These are phyloP conservation scores for Actinernus sp. DNA, from an alignment of 92 coral and sea anemone species.

Conservation along the genomic window DNA sequence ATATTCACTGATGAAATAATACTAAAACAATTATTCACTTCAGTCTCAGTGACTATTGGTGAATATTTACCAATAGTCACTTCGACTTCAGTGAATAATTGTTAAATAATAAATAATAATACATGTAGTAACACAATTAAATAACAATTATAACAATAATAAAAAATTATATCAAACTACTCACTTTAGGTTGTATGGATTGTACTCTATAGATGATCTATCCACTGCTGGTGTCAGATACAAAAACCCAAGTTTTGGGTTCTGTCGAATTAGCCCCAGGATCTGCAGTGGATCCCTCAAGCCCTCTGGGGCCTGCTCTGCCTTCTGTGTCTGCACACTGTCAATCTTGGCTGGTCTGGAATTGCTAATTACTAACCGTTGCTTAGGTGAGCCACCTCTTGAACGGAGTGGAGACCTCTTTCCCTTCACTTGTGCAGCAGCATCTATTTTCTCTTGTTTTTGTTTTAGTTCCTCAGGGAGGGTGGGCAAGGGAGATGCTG, in stretches of 20 bases:
- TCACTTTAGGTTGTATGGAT: constrained; percentile 95
- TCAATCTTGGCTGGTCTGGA: constrained; percentile 21
- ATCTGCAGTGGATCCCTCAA: constrained; percentile 82
- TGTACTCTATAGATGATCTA: constrained; percentile 92
- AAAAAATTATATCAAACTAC: too few species aligned
- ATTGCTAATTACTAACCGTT: constrained; percentile 18
- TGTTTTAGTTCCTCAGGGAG: constrained; percentile 83
- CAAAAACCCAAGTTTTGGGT: constrained; percentile 92
- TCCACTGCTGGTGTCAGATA: constrained; percentile 98
- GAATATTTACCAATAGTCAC: too few species aligned
- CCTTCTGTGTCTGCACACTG: constrained; percentile 9
- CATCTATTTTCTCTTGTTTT: constrained; percentile 82
- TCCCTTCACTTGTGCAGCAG: constrained; percentile 62
- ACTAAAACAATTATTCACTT: too few species aligned
- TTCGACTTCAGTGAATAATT: too few species aligned
- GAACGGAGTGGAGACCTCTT: constrained; percentile 19
- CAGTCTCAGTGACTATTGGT: too few species aligned
- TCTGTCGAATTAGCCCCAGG: constrained; percentile 73
- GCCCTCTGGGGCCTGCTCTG: constrained; percentile 50
- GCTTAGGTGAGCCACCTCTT: constrained; percentile 60
- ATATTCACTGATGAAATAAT: too few species aligned
- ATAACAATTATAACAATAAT: too few species aligned
- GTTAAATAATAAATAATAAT: too few species aligned
- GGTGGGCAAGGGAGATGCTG: constrained; percentile 87
- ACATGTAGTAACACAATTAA: too few species aligned